Evolutionary conservation across 1,140 invertebrate species (phyloP).

Genomic region (Trachymyrmex cornetzi): DNA sequence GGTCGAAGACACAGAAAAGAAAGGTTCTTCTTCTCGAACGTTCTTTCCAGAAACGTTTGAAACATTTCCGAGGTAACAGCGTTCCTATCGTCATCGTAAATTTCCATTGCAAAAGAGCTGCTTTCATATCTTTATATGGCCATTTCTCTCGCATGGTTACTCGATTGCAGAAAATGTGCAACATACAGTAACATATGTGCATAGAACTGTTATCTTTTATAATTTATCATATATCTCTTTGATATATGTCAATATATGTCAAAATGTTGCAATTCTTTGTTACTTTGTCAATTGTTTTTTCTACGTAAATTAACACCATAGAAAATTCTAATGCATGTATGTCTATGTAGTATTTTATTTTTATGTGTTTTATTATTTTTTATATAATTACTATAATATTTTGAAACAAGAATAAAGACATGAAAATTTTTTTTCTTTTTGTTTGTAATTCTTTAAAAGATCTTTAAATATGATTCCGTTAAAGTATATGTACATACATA

Average conservation of each 20-base stretch:
- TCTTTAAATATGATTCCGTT: neutral
- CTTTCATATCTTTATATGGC: slow-evolving; percentile 21
- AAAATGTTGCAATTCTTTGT: neutral
- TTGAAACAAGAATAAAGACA: neutral
- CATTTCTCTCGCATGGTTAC: slow-evolving; percentile 28
- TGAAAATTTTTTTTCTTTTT: neutral
- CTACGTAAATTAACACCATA: neutral
- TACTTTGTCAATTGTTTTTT: neutral
- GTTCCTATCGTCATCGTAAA: slow-evolving; percentile 39
- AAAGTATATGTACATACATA: neutral
- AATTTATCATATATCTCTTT: slow-evolving; percentile 10
- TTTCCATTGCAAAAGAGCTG: slow-evolving; percentile 45
- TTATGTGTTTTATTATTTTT: slow-evolving; percentile 3
- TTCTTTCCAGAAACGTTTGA: slow-evolving; percentile 29
- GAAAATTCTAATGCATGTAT: neutral
- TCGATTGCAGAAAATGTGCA: slow-evolving; percentile 16
- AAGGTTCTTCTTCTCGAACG: slow-evolving; percentile 1
- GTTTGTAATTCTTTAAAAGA: neutral
- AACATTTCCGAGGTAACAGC: slow-evolving; percentile 36
- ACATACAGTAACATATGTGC: neutral
- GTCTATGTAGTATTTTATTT: neutral
- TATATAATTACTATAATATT: neutral
- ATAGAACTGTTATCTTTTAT: slow-evolving; percentile 11
- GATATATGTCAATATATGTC: neutral
- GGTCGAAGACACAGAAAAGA: neutral